phyloP scores from a whole-genome alignment of 2,113 vertebrate genomes.

The Macquaria australasica region DNA sequence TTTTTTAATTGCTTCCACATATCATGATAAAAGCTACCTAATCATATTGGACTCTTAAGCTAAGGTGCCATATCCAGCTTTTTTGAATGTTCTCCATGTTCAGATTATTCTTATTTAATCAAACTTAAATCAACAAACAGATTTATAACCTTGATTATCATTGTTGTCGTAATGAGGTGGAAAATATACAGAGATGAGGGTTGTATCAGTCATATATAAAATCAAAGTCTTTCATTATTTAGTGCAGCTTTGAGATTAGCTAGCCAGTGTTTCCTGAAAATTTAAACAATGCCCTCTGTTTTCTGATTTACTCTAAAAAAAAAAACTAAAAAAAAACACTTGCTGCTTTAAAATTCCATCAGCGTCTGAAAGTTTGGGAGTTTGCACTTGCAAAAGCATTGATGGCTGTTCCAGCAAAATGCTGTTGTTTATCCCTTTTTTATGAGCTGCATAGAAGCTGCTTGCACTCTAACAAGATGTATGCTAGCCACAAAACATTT shows the following conservation, averaged over 20 bases:
- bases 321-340: conserved; percentile 1
- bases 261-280: conserved; percentile 45
- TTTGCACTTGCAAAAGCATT: conserved; percentile 23
- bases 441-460: not conserved
- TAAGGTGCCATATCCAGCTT: not conserved
- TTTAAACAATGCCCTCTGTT: conserved; percentile 36
- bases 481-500: conserved; percentile 17
- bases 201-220: conserved; percentile 28
- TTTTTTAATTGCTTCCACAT: not conserved
- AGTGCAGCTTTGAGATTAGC: conserved; percentile 26
- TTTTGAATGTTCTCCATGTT: not conserved
- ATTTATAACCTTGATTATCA: not conserved
- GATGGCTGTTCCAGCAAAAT: conserved; percentile 29
- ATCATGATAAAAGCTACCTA: not conserved
- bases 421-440: conserved; percentile 18
- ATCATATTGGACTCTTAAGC: not conserved
- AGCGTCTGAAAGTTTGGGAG: conserved; percentile 19
- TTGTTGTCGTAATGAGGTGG: not conserved
- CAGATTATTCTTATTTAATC: not conserved
- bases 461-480: conserved; percentile 26
- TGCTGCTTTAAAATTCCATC: conserved; percentile 49
- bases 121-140: not conserved
- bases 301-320: conserved; percentile 7
- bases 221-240: conserved; percentile 39
- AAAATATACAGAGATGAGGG: conserved; percentile 13